Evolutionary conservation across 2,888 invertebrate species (phyloP), one percentile per base, ranked within the genome.

Genomic region (Anagyrus pseudococci): DNA sequence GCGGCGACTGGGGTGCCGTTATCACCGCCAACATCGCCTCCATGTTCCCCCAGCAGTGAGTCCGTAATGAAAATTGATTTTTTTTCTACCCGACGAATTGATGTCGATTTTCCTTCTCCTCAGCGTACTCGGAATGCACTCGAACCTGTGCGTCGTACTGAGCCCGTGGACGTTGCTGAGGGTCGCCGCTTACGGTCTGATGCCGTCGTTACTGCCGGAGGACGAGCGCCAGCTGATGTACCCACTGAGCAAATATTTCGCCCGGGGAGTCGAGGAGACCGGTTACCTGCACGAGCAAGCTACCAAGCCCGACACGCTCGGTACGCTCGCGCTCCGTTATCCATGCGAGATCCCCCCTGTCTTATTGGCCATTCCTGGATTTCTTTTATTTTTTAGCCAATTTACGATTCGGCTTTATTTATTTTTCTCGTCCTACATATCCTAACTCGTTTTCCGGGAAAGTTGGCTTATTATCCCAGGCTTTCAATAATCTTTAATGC

Each of bases 1-100:
- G 91, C 0, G 93, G 93, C 0, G 94, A 95, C 76, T 94, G 92
- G 92, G 96, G 95, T 0, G 82, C 89, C 0, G 6, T 84, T 0
- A 85, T 93, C 44, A 87, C 85, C 0, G 78, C 84, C 0, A 73
- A 83, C n/a, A 83, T 95, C 77, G 85, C 90, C 0, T 83, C 85
- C 0, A 72, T 89, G 10, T 91, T 85, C 74, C 90, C 89, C 0
- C 81, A 83, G 4, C 84, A 86, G 76, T 77, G 44, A 72, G 71
- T 61, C 15, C 1, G n/a, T n/a, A n/a, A n/a, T n/a, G 13, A 20
- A 23, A 23, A 8, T 17, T 17, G 17, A 37, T 22, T 40, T 50
- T 2, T 44, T 44, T 44, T n/a, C n/a, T n/a, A n/a, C n/a, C n/a
- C n/a, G n/a, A n/a, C n/a, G n/a, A n/a, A n/a, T n/a, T n/a, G n/a